Conservation (phyloP, 2,113 vertebrate genomes). For the Megaceryle maxima region DNA sequence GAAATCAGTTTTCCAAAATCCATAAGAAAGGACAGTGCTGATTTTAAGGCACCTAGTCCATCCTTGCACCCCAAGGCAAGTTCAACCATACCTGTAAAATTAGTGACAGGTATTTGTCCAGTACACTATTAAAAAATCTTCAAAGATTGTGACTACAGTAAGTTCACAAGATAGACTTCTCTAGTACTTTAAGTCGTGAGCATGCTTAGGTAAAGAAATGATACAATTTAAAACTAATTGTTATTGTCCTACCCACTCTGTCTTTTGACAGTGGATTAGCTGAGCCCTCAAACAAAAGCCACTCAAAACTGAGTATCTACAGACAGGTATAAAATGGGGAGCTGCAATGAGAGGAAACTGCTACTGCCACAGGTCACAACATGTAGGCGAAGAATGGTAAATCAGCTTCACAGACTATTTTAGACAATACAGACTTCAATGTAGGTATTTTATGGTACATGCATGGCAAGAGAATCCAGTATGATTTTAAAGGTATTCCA, state of each 20-base stretch:
- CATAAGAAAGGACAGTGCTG: neutral
- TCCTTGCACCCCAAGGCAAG: neutral
- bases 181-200: neutral
- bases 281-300: neutral
- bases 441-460: neutral
- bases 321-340: neutral
- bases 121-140: neutral
- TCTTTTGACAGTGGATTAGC: neutral
- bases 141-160: neutral
- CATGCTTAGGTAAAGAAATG: neutral
- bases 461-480: too few relatives aligned
- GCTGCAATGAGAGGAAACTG: neutral
- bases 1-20: neutral
- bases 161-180: neutral
- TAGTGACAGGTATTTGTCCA: neutral
- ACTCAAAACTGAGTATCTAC: neutral
- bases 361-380: neutral
- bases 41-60: neutral
- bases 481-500: neutral
- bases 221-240: neutral
- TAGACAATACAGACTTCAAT: neutral
- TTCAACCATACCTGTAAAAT: neutral
- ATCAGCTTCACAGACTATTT: neutral
- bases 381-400: neutral
- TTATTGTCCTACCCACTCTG: neutral